Percentiles rank a stretch among this genome's conserved stretches.
Conservation (phyloP, 2,888 invertebrate species). For the Hipparchia sbordonii region DNA sequence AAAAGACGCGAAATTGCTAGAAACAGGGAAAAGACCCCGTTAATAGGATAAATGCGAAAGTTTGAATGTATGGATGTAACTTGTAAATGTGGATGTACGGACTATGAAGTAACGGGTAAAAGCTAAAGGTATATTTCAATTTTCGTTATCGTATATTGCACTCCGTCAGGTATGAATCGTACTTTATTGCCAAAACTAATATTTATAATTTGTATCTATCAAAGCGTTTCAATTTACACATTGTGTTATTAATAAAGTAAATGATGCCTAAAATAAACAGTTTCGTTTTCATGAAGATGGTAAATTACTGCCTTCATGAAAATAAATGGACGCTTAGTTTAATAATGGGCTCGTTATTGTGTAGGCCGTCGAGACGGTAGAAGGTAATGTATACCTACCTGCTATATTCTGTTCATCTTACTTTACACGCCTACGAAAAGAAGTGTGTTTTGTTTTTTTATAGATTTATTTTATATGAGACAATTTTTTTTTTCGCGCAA, state of each 20-base stretch:
- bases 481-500: neutral
- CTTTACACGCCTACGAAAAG: neutral
- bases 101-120: too few species aligned
- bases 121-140: too few species aligned
- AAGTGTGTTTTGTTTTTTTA: neutral
- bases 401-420: conserved; percentile 11
- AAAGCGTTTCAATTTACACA: neutral
- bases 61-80: too few species aligned
- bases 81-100: too few species aligned
- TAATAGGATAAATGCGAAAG: too few species aligned
- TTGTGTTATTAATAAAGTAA: conserved; percentile 8
- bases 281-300: conserved; percentile 23
- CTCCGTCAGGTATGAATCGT: too few species aligned
- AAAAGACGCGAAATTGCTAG: too few species aligned
- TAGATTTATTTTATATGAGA: too few species aligned
- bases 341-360: conserved; percentile 23
- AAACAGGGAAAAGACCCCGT: too few species aligned
- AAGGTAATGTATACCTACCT: neutral
- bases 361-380: conserved; percentile 15
- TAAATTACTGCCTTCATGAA: conserved; percentile 26
- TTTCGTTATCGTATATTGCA: too few species aligned
- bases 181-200: neutral
- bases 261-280: conserved; percentile 21
- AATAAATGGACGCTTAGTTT: conserved; percentile 26
- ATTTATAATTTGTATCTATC: neutral